Evolutionary conservation across 2,888 invertebrate genomes (phyloP), one percentile per base, ranked within the genome.

Genomic region (Cerastis leucographa): DNA sequence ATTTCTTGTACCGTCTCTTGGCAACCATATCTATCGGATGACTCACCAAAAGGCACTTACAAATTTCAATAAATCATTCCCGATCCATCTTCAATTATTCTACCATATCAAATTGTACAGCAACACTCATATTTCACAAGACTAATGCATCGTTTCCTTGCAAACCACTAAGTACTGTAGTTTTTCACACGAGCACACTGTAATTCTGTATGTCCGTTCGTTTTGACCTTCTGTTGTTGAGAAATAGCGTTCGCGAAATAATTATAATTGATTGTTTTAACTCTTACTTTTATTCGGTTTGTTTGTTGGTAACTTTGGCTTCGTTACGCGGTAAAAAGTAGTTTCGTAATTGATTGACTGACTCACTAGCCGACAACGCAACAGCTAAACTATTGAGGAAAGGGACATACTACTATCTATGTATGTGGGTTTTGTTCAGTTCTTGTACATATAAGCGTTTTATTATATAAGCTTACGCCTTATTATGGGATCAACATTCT

Each of bases 141-240:
- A 64, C 71, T 90, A 91, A 91, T 90, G 85, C 85, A 85, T 86
- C 84, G 82, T 91, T 90, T 92, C 91, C 91, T 90, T 83, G 87
- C 88, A 85, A 85, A 85, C 74, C 65, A 73, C 61, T 68, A 14
- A 64, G 68, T 76, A 66, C 81, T 74, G 82, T 87, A 87, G 88
- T 94, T 93, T 94, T 94, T 94, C 94, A 93, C 94, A 94, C 93
- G 91, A 90, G 88, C 86, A 78, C 85, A 3, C 49, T 90, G 86
- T 92, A 92, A 94, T 93, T 91, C 44, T 90, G 89, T 88, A 85
- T 91, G 92, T 93, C 92, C 92, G 92, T 85, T 82, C 71, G 75
- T 80, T 71, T 83, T 85, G 86, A 81, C 88, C 89, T 88, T 88
- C 86, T 70, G 69, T 22, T 42, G 49, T 86, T 85, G 75, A 68